Percentiles rank a stretch among this genome's conserved stretches.
These are phyloP conservation scores for Pogoniulus pusillus DNA, from an alignment of 2,797 vertebrate genomes.

Conservation along the genomic window DNA sequence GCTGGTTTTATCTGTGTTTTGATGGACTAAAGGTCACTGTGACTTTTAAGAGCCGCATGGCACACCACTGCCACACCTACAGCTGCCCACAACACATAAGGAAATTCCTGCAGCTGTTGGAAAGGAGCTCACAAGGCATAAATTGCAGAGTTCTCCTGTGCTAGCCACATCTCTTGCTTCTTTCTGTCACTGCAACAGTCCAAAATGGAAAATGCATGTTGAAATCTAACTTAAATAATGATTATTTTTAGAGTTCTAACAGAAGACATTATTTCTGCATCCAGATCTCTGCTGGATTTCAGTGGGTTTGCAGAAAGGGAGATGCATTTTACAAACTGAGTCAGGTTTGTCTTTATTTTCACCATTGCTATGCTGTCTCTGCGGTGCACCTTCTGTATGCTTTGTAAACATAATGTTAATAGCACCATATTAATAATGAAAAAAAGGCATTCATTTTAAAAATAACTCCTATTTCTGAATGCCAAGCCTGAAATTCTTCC, in stretches of 20 bases:
- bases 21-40: background rate
- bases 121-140: background rate
- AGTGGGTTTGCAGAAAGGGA: background rate
- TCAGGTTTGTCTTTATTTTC: background rate
- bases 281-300: background rate
- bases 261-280: background rate
- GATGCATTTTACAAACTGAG: background rate
- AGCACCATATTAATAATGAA: background rate
- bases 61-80: fast-evolving
- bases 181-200: background rate
- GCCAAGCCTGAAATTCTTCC: background rate
- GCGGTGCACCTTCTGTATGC: background rate
- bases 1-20: background rate
- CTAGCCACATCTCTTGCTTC: background rate
- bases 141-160: background rate
- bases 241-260: background rate
- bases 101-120: fast-evolving
- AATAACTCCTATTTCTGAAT: background rate
- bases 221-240: background rate
- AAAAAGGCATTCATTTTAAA: background rate
- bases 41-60: background rate
- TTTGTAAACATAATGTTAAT: background rate
- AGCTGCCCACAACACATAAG: background rate
- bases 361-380: fast-evolving
- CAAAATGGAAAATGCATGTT: background rate